These are phyloP conservation scores for Aleiodes leptofemur DNA, from an alignment of 2,888 invertebrate species.

Conservation along the genomic window DNA sequence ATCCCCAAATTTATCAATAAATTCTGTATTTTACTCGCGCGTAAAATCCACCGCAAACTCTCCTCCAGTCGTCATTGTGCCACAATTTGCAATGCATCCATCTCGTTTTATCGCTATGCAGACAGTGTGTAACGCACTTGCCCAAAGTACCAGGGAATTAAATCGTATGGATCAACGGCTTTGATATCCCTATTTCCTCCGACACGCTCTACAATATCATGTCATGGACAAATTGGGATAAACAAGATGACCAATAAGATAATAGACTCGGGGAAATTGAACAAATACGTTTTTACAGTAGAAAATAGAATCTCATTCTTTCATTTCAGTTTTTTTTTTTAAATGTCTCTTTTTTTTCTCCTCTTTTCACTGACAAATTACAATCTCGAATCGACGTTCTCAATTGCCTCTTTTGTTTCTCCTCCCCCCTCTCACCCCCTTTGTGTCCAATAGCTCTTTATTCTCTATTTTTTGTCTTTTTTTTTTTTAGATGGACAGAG, in stretches of 20 bases:
- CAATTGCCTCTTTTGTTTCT: conserved; percentile 39
- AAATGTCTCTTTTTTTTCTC: background rate
- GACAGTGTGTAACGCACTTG: background rate
- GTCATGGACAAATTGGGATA: conserved; percentile 22
- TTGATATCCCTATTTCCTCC: conserved; percentile 15
- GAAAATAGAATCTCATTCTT: conserved; percentile 1
- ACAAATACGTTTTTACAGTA: conserved; percentile 2
- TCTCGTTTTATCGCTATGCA: conserved; percentile 7
- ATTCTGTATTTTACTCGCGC: background rate
- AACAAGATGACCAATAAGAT: background rate
- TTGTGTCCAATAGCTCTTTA: background rate
- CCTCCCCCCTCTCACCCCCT: background rate
- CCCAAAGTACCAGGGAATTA: conserved; percentile 12
- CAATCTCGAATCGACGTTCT: conserved; percentile 40
- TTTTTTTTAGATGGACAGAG: background rate
- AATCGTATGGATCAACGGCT: conserved; percentile 16
- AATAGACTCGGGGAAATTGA: background rate
- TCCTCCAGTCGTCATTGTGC: conserved; percentile 27
- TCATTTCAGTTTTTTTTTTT: no score
- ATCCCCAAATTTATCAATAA: no score
- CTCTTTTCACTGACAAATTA: conserved; percentile 27
- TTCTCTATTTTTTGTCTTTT: background rate
- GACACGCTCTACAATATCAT: conserved; percentile 27
- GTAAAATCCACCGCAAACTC: background rate
- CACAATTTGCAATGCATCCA: conserved; percentile 21